Percentiles rank a stretch among this genome's conserved stretches.
These are phyloP conservation scores for Idaea dimidiata DNA, from an alignment of 2,888 invertebrate genomes.

Conservation along the genomic window DNA sequence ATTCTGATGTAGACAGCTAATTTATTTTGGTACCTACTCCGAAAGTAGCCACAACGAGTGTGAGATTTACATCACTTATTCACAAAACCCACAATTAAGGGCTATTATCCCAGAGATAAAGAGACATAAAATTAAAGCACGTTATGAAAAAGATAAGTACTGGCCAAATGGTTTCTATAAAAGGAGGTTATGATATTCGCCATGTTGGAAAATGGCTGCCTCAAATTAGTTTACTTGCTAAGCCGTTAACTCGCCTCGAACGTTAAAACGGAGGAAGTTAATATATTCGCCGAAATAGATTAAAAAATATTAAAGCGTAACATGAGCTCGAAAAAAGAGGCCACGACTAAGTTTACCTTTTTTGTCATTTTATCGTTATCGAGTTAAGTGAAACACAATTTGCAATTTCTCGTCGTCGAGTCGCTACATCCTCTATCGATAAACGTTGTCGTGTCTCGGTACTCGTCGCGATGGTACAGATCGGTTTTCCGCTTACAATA, in stretches of 20 bases:
- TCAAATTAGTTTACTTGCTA: constrained; percentile 55
- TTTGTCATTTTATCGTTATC: constrained; percentile 47
- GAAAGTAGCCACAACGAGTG: neutral
- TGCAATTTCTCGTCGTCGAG: constrained; percentile 57
- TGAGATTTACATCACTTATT: constrained; percentile 43
- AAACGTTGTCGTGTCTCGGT: constrained; percentile 40
- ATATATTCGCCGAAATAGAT: constrained; percentile 34
- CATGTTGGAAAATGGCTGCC: constrained; percentile 60
- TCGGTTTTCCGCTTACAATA: constrained; percentile 25
- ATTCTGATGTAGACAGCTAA: neutral
- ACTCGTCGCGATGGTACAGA: constrained; percentile 31
- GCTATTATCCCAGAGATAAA: constrained; percentile 61
- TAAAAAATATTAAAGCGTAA: constrained; percentile 22
- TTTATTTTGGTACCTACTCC: neutral
- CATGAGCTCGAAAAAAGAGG: constrained; percentile 18
- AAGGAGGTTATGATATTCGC: constrained; percentile 64
- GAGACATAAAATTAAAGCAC: constrained; percentile 73
- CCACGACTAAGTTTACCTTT: constrained; percentile 13
- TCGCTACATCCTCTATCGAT: constrained; percentile 61
- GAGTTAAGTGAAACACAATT: constrained; percentile 62
- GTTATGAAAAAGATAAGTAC: constrained; percentile 72
- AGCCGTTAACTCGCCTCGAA: constrained; percentile 35
- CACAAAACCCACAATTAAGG: constrained; percentile 62
- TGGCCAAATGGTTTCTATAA: constrained; percentile 71
- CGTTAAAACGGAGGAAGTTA: constrained; percentile 37